These are phyloP conservation scores for Pseudopipra pipra DNA, from an alignment of 2,113 vertebrate species.

Conservation along the genomic window DNA sequence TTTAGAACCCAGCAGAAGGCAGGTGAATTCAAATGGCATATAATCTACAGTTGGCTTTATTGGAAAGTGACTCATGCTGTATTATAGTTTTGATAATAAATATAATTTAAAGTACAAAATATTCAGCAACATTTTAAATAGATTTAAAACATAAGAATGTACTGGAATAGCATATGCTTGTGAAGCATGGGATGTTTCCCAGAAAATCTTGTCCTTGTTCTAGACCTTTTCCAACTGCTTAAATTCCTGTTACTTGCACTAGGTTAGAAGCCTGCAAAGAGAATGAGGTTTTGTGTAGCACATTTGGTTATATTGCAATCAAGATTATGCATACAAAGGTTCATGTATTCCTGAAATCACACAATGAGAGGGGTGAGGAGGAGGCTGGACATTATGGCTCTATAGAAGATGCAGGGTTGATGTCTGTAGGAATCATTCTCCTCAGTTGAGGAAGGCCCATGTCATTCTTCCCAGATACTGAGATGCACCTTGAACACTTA, in stretches of 20 bases:
- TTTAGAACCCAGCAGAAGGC: conserved; percentile 69
- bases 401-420: background rate
- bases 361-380: background rate
- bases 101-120: conserved; percentile 47
- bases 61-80: conserved; percentile 62
- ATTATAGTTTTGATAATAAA: conserved; percentile 70
- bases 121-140: conserved; percentile 56
- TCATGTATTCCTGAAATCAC: background rate
- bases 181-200: background rate
- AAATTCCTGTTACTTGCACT: background rate
- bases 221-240: background rate
- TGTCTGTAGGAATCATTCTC: background rate
- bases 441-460: background rate
- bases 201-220: background rate
- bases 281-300: background rate
- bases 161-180: background rate
- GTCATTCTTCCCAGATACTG: background rate
- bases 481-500: background rate
- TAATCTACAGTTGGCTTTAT: conserved; percentile 69
- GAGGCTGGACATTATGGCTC: background rate
- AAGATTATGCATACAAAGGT: background rate
- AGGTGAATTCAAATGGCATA: conserved; percentile 61
- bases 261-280: background rate
- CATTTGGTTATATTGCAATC: background rate
- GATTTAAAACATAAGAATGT: conserved; percentile 46